Percentiles rank a stretch among this genome's conserved stretches.
Evolutionary conservation across 2,888 invertebrate genomes (phyloP).

Genomic region (Alloscopus bannaensis): DNA sequence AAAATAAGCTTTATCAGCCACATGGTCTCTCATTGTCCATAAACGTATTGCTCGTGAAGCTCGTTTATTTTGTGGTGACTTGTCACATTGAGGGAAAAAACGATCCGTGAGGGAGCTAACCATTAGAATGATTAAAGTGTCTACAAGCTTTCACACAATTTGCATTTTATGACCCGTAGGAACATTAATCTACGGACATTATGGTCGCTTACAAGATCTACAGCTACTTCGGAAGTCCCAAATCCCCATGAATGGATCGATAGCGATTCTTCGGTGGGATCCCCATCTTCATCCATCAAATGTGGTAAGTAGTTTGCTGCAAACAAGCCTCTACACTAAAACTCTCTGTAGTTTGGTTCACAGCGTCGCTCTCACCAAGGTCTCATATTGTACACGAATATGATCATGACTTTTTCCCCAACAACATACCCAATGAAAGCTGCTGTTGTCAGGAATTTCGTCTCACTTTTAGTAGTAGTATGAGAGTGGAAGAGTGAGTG

Average conservation of each 20-base stretch:
- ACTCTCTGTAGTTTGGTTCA: no score
- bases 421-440: no score
- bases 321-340: constrained; percentile 8
- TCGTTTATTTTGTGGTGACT: constrained; percentile 26
- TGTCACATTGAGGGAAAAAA: constrained; percentile 25
- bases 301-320: constrained; percentile 66
- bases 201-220: constrained; percentile 71
- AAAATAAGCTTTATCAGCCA: constrained; percentile 31
- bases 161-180: constrained; percentile 69
- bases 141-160: constrained; percentile 57
- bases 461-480: no score
- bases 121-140: constrained; percentile 68
- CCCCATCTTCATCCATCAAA: constrained; percentile 72
- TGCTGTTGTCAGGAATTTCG: no score
- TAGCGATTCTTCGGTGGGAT: constrained; percentile 71
- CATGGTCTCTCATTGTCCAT: no score
- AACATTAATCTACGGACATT: constrained; percentile 73
- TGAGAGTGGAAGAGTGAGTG: no score
- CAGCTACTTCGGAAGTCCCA: constrained; percentile 66
- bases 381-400: no score
- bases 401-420: no score
- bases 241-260: constrained; percentile 71
- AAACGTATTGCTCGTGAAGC: no score
- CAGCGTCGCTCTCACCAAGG: no score
- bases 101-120: constrained; percentile 27